A percentile compares a stretch with the other conserved stretches of the same genome.
These are phyloP conservation scores for Bos indicus DNA, from an alignment of 2,113 vertebrate species.

Conservation along the genomic window DNA sequence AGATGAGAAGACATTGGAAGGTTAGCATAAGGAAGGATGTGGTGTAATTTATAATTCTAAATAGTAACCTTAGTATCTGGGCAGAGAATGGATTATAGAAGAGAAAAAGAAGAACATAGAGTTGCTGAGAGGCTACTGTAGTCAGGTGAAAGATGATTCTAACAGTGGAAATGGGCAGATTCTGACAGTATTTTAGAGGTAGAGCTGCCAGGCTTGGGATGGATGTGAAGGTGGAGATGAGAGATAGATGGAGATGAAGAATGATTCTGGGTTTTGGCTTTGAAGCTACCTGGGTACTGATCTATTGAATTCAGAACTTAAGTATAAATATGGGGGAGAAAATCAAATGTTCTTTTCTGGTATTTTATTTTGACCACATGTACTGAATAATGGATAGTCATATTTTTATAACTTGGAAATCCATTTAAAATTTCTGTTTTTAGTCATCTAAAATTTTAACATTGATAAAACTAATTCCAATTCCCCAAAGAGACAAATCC, in stretches of 20 bases:
- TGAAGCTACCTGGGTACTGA: neutral
- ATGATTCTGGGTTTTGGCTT: neutral
- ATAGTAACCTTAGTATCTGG: neutral
- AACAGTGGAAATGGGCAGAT: no score
- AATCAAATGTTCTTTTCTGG: neutral
- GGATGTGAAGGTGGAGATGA: neutral
- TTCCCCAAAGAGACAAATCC: neutral
- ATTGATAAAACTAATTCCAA: neutral
- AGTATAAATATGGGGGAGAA: neutral
- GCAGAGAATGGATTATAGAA: neutral
- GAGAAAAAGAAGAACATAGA: neutral
- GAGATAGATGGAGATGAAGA: neutral
- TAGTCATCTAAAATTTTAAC: neutral
- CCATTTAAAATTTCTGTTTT: neutral
- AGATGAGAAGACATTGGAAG: neutral
- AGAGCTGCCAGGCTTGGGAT: neutral
- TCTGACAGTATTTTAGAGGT: neutral
- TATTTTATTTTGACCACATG: neutral
- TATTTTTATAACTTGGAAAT: slow-evolving; percentile 4
- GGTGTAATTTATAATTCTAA: neutral
- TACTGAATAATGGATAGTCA: neutral
- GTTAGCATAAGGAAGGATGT: neutral
- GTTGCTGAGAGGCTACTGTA: neutral
- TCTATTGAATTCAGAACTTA: neutral
- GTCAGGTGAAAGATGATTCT: neutral